Conservation (phyloP, 2,113 vertebrate species). For the Periophthalmus modestus region DNA sequence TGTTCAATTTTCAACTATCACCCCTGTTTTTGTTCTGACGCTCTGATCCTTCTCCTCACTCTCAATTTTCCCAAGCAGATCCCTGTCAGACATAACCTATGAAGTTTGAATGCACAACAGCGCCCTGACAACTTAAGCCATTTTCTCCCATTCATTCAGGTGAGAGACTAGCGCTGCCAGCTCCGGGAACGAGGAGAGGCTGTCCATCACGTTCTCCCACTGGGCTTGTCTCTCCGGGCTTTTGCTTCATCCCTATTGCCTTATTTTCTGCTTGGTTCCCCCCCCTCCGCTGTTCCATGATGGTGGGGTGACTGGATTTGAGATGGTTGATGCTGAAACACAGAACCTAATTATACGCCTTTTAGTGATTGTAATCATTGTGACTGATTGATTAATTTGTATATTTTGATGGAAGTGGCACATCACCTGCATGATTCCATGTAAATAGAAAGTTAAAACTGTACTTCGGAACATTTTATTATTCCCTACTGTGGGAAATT, state of each 20-base stretch:
- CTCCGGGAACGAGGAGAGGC: conserved; percentile 30
- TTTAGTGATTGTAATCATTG: no score
- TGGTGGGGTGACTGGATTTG: background rate
- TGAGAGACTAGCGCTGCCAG: conserved; percentile 32
- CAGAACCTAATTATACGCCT: background rate
- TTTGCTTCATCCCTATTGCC: background rate
- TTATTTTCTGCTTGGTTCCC: conserved; percentile 13
- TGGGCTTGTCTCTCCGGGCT: conserved; percentile 14
- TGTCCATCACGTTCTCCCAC: background rate
- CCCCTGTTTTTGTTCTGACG: background rate
- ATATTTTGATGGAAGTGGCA: no score
- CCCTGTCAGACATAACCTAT: conserved; percentile 29
- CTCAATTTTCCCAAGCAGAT: conserved; percentile 14
- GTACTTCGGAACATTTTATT: no score
- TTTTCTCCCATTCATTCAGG: conserved; percentile 42
- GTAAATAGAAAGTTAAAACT: no score
- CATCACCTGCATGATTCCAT: no score
- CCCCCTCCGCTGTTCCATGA: conserved; percentile 6
- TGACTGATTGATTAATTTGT: no score
- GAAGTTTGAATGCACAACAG: conserved; percentile 24
- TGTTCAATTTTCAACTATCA: no score
- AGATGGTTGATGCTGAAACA: conserved; percentile 33
- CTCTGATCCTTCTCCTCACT: background rate
- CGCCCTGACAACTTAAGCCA: conserved; percentile 37
- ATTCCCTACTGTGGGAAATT: no score